Evolutionary conservation across 2,888 invertebrate genomes (phyloP), one percentile per base, ranked within the genome.

Genomic region (Andrena flavipes): DNA sequence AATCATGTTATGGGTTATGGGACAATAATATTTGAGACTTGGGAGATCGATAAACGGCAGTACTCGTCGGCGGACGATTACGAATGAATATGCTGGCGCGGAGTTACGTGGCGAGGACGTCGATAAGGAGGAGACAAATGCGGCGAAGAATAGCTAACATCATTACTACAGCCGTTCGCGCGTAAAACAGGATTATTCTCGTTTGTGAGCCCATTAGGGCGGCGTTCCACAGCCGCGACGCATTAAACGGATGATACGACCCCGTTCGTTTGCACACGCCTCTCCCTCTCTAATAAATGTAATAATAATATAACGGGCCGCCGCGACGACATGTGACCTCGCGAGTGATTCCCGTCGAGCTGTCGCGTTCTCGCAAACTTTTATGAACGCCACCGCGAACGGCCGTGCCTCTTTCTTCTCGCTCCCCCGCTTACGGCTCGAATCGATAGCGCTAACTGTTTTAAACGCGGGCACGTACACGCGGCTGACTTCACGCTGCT

Each of bases 161-260:
- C 88, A 82, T 88, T 88, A 88, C 81, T 56, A 72, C 72, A 70
- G 77, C 69, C 78, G 71, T 70, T 88, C 87, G 68, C 81, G 82
- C 89, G 88, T 89, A 83, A 90, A 90, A 89, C 84, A 78, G 85
- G 87, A 90, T 90, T 88, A 90, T 87, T 86, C 87, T 87, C 84
- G 85, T 82, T 88, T 84, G 87, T 77, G 84, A 87, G 86, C 60
- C 76, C 76, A 86, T 85, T 82, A 88, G 87, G 80, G 78, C 67
- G 69, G 54, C 63, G 80, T 76, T 82, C 78, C 70, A 73, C 73
- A 68, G 78, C 79, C 75, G 70, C 72, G 74, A 48, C 68, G 79
- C 87, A 87, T 86, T 86, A 87, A 85, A 85, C 75, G 68, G 76
- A 84, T 73, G 76, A 87, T 81, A 85, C 84, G 76, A 60, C 60